Evolutionary conservation across 2,888 invertebrate genomes (phyloP), one percentile per base, ranked within the genome.

Genomic region (Drosophila lutescens): DNA sequence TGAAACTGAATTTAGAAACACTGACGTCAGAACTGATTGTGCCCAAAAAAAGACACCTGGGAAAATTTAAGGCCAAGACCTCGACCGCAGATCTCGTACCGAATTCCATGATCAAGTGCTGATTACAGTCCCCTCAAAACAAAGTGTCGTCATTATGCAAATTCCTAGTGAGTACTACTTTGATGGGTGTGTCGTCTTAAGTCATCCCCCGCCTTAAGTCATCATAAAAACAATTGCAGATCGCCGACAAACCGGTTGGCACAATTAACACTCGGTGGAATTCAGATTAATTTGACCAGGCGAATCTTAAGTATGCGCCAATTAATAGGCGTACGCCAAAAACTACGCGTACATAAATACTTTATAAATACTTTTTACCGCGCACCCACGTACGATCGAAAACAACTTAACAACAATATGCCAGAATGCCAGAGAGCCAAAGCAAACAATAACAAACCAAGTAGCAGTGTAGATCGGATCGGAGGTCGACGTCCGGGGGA

Each of bases 381-480:
- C 67, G 51, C 74, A 60, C 70, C 86, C 78, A 82, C 80, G 72
- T 62, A 60, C 54, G 71, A 84, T 74, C 20, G 53, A 56, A 58
- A 63, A 32, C 47, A 60, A 60, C 53, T 15, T 17, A 20, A 13
- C 9, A 56, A 17, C 44, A n/a, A n/a, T n/a, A n/a, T n/a, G n/a
- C n/a, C n/a, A 47, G 44, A 67, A 34, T 43, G 56, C 41, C 36
- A 68, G 13, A 44, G 53, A 36, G 50, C 13, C 32, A 55, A 49
- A 55, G 40, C 66, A 60, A 66, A 57, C 56, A 54, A 63, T 63
- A 73, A 68, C 73, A 75, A 69, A 84, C 81, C 65, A 70, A 79
- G 71, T 84, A 72, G 63, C 8, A 30, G 30, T 40, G 30, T 40
- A 53, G 30, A 56, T 54, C 30, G 23, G 20, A 41, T 53, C 34